Percentiles rank a stretch among this genome's conserved stretches.
These are phyloP conservation scores for Lycodopsis pacificus DNA, from an alignment of 2,797 vertebrate species.

Conservation along the genomic window DNA sequence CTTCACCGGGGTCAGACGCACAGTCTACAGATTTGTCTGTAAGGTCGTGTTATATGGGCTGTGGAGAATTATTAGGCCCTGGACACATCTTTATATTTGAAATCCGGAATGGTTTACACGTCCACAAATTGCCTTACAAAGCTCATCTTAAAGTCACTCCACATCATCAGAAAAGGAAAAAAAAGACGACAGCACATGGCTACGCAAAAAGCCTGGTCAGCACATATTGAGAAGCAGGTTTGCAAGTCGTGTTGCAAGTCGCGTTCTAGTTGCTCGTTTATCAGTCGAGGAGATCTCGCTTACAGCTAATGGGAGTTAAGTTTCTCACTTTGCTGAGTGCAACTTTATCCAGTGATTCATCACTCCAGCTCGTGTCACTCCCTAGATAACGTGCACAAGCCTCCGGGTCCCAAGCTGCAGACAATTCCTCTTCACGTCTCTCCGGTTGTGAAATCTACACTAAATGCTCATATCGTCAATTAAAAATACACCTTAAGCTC, in stretches of 20 bases:
- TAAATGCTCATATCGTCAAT: neutral
- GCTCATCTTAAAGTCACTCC: neutral
- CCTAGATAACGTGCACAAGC: constrained; percentile 36
- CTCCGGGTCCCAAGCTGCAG: constrained; percentile 16
- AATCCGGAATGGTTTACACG: constrained; percentile 44
- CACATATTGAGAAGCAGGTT: constrained; percentile 9
- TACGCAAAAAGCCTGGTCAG: neutral
- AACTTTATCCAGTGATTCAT: constrained; percentile 77
- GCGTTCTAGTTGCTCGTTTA: constrained; percentile 43
- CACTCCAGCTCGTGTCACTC: constrained; percentile 63
- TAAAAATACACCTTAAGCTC: neutral
- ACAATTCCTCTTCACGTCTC: constrained; percentile 1
- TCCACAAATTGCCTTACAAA: constrained; percentile 27
- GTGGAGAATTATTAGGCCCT: constrained; percentile 63
- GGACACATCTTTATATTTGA: constrained; percentile 58
- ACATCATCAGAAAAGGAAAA: neutral
- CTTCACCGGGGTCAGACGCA: constrained; percentile 63
- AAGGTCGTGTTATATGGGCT: constrained; percentile 63
- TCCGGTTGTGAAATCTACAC: neutral
- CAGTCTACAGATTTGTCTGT: constrained; percentile 69
- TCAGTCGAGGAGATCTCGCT: constrained; percentile 69
- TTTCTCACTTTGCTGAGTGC: constrained; percentile 75
- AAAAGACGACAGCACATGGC: neutral
- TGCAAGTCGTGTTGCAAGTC: neutral
- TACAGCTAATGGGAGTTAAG: constrained; percentile 68